Percentiles rank a stretch among this genome's conserved stretches.
Conservation (phyloP, 2,113 vertebrate genomes). For the Scalopus aquaticus region DNA sequence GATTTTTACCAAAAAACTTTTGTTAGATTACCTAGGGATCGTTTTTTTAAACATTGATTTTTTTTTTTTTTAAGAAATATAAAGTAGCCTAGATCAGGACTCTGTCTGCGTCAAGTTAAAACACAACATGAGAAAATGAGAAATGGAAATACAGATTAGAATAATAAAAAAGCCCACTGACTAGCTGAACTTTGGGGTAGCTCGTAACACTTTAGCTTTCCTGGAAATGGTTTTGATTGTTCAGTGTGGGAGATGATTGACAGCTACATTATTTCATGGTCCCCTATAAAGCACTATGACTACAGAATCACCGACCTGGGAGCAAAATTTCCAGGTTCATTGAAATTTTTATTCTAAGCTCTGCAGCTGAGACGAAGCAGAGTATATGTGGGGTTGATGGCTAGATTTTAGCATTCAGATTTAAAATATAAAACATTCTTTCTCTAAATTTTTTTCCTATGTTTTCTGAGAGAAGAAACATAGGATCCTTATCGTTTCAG, state of each 20-base stretch:
- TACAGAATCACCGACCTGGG: not conserved
- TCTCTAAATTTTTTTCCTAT: not conserved
- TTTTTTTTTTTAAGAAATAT: not conserved
- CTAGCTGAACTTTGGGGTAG: not conserved
- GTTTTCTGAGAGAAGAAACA: not conserved
- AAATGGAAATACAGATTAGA: not conserved
- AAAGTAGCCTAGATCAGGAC: not conserved
- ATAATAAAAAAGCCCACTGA: not conserved
- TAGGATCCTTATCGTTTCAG: not conserved
- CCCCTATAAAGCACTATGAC: not conserved
- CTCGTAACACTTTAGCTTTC: not conserved
- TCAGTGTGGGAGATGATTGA: not conserved
- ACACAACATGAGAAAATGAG: not conserved
- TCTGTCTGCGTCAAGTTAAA: not conserved
- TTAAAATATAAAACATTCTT: not conserved
- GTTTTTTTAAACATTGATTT: not conserved
- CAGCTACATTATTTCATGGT: not conserved
- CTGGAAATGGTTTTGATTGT: not conserved
- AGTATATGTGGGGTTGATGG: rapidly evolving
- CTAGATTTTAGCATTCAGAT: not conserved
- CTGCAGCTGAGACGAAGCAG: not conserved
- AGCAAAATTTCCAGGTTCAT: constrained; percentile 7
- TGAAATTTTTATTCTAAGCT: not conserved
- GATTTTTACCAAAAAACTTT: not conserved
- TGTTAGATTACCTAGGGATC: not conserved